A percentile compares a stretch with the other conserved stretches of the same genome.
Evolutionary conservation across 2,113 vertebrate species (phyloP).

Genomic region (Coturnix japonica): DNA sequence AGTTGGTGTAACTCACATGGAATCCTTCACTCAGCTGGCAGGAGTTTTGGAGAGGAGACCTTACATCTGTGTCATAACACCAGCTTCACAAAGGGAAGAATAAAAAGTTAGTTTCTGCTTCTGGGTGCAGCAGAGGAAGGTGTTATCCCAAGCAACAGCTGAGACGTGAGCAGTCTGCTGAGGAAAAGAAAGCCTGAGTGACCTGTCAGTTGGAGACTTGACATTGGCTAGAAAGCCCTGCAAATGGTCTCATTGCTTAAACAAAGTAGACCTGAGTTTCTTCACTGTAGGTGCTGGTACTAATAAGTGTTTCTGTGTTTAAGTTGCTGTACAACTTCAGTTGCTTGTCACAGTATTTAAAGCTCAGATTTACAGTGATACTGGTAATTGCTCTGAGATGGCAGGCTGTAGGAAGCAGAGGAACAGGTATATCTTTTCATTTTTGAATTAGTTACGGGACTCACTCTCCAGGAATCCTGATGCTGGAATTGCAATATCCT

Average conservation of each 20-base stretch:
- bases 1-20: neutral
- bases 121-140: neutral
- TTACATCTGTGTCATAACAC: neutral
- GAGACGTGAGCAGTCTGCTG: neutral
- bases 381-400: slow-evolving; percentile 50
- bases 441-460: slow-evolving; percentile 24
- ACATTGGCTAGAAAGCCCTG: slow-evolving; percentile 15
- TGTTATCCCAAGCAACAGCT: neutral
- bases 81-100: neutral
- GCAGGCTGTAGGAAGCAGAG: slow-evolving; percentile 21
- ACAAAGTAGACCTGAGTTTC: neutral
- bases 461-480: slow-evolving; percentile 28
- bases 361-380: slow-evolving; percentile 42
- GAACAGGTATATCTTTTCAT: slow-evolving; percentile 48
- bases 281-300: neutral
- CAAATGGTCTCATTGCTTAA: slow-evolving; percentile 28
- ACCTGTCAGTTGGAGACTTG: slow-evolving; percentile 41
- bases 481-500: neutral
- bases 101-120: neutral
- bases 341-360: slow-evolving; percentile 13
- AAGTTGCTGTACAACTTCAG: slow-evolving; percentile 41
- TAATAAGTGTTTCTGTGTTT: slow-evolving; percentile 34
- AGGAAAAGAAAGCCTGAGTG: slow-evolving; percentile 43
- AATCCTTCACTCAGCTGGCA: neutral
- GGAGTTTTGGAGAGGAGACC: neutral